These are phyloP conservation scores for Eupithecia vulgata DNA, from an alignment of 2,888 invertebrate genomes.

Conservation along the genomic window DNA sequence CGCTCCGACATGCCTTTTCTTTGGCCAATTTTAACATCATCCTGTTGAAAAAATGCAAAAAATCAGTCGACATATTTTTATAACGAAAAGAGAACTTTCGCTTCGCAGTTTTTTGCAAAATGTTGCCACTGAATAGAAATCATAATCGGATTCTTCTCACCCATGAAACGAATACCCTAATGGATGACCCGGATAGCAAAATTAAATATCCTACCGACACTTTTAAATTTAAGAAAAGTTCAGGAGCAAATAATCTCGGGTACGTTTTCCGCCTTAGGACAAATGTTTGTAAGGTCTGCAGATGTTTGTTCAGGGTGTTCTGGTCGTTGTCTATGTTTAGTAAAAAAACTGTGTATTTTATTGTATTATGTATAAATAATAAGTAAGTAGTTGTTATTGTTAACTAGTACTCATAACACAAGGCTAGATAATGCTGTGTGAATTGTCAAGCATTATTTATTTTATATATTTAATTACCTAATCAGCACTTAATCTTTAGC, in stretches of 20 bases:
- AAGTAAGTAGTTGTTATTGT: no score
- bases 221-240: not conserved
- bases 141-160: not conserved
- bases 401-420: no score
- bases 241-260: not conserved
- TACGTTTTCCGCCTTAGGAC: no score
- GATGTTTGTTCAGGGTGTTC: no score
- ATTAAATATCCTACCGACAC: no score
- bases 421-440: no score
- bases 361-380: no score
- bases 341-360: no score
- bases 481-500: not conserved
- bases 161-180: no score
- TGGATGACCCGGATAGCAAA: not conserved
- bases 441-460: no score
- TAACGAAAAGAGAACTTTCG: not conserved
- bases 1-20: constrained; percentile 70
- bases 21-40: constrained; percentile 69
- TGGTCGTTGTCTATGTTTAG: no score
- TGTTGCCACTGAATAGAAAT: not conserved
- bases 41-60: constrained; percentile 51
- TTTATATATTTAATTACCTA: not conserved
- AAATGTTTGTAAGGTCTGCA: no score
- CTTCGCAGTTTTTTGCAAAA: not conserved
- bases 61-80: not conserved